These are phyloP conservation scores for Notocelia uddmanniana DNA, from an alignment of 2,888 invertebrate genomes.

Conservation along the genomic window DNA sequence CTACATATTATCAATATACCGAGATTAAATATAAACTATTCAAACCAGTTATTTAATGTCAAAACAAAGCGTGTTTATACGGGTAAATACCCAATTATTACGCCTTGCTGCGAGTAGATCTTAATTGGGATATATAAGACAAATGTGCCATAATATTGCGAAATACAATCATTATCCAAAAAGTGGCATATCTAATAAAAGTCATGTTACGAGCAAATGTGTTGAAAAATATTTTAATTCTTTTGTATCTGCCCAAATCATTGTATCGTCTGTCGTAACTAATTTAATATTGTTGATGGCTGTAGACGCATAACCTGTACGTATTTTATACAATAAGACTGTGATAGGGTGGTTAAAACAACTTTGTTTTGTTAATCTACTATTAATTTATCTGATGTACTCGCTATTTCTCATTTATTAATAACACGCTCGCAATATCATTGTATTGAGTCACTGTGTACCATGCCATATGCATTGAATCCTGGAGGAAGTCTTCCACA, in stretches of 20 bases:
- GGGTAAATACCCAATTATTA: no score
- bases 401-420: neutral
- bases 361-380: neutral
- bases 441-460: neutral
- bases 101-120: no score
- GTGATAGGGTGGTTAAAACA: slow-evolving; percentile 7
- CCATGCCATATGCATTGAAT: neutral
- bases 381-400: neutral
- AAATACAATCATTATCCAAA: no score
- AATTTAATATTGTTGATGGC: slow-evolving; percentile 74
- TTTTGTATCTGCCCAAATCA: neutral
- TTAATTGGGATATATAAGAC: no score
- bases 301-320: slow-evolving; percentile 41
- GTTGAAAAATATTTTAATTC: no score
- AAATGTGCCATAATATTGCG: no score
- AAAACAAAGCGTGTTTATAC: no score
- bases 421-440: neutral
- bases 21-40: no score
- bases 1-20: no score
- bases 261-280: slow-evolving; percentile 51
- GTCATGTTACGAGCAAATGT: no score
- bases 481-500: slow-evolving; percentile 5
- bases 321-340: slow-evolving; percentile 11
- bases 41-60: no score
- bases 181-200: no score